Evolutionary conservation across 2,888 invertebrate genomes (phyloP), one percentile per base, ranked within the genome.

Genomic region (Sesia bembeciformis): DNA sequence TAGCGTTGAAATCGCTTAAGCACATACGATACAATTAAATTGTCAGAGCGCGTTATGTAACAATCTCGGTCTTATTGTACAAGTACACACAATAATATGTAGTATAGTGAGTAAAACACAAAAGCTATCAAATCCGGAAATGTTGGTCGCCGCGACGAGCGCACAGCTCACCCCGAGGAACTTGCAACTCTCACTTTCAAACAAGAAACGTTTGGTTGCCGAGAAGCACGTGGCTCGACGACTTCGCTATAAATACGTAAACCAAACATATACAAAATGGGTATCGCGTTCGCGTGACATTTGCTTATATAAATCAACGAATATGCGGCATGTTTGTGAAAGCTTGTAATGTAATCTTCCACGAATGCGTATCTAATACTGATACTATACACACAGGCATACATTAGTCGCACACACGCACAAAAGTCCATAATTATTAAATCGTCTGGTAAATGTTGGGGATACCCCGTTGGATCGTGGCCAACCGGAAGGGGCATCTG

Each of bases 401-500:
- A n/a, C 7, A 50, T n/a, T 5, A 7, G n/a, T 23, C 23, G 23
- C 23, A 23, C 8, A 46, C 43, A 43, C 5, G 39, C 4, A n/a
- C 75, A 74, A 77, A 78, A 78, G 75, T 74, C 74, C 76, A 76
- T 81, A 84, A 84, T 84, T 81, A 84, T 81, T 80, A 78, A 79
- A 84, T 80, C 80, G 84, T 86, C 84, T 84, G 81, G 81, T 82
- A 79, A 79, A 78, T 76, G 76, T 71, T 69, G 82, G 88, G 86
- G 84, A 78, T 84, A 80, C 86, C 87, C 86, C 79, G 75, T 81
- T 88, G 88, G 88, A 81, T 64, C 60, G 65, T 59, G 71, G 87
- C 88, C 88, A 88, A 84, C 79, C 81, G 86, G 83, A 84, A 85
- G 81, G 72, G 68, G 74, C 74, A 68, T 78, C 78, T 82, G 77